These are phyloP conservation scores for Hemibagrus wyckioides DNA, from an alignment of 2,113 vertebrate genomes.

Conservation along the genomic window DNA sequence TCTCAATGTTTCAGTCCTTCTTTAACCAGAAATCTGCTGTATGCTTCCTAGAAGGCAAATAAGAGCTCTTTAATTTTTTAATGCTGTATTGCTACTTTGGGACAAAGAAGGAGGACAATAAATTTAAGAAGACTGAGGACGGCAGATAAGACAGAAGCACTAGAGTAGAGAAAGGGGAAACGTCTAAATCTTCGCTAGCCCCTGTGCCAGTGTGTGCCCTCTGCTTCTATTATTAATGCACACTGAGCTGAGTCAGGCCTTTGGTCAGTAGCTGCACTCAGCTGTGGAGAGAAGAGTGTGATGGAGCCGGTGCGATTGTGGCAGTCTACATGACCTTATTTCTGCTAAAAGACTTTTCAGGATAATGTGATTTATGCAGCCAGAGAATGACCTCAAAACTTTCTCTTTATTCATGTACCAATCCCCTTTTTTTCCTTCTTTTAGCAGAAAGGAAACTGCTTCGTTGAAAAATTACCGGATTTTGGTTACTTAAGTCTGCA, in stretches of 20 bases:
- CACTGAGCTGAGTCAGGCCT: slow-evolving; percentile 70
- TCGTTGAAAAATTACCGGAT: background rate
- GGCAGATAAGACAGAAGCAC: slow-evolving; percentile 49
- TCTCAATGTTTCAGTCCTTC: slow-evolving; percentile 45
- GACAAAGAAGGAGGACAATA: slow-evolving; percentile 41
- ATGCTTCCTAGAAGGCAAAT: background rate
- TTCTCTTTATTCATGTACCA: slow-evolving; percentile 54
- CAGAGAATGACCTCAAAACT: slow-evolving; percentile 69
- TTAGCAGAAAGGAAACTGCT: slow-evolving; percentile 24
- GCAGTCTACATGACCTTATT: slow-evolving; percentile 71
- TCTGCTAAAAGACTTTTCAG: slow-evolving; percentile 65
- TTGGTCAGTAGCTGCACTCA: slow-evolving; percentile 64
- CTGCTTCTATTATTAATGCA: slow-evolving; percentile 72
- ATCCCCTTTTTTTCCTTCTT: background rate
- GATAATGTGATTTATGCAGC: slow-evolving; percentile 73
- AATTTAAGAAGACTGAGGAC: slow-evolving; percentile 37
- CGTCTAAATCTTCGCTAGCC: slow-evolving; percentile 49
- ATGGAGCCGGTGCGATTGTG: slow-evolving; percentile 68
- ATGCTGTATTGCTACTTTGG: slow-evolving; percentile 24
- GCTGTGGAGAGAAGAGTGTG: slow-evolving; percentile 61
- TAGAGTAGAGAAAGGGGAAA: slow-evolving; percentile 30
- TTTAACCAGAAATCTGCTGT: background rate
- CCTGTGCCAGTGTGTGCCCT: slow-evolving; percentile 59
- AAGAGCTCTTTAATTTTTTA: slow-evolving; percentile 46
- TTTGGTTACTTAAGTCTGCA: background rate